Evolutionary conservation across 2,113 vertebrate genomes (phyloP).

Genomic region (Rhipidura dahli): DNA sequence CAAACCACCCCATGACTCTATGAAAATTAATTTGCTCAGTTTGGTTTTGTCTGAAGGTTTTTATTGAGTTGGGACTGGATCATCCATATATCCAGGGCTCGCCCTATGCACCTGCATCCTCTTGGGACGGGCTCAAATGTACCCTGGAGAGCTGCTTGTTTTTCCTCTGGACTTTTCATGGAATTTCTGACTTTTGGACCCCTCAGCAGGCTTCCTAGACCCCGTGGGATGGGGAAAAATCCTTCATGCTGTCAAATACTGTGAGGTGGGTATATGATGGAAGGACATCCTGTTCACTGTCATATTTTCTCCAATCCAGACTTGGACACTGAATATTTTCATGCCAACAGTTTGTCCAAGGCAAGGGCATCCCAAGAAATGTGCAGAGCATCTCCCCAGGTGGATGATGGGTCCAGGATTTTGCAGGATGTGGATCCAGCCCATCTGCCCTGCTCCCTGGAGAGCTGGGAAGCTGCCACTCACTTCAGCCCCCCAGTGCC

Average conservation of each 20-base stretch:
- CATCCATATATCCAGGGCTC: background rate
- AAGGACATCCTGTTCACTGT: background rate
- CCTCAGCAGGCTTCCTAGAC: background rate
- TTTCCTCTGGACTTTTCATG: background rate
- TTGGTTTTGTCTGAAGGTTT: background rate
- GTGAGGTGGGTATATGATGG: background rate
- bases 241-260: background rate
- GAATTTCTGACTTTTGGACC: background rate
- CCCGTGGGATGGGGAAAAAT: background rate
- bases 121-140: background rate
- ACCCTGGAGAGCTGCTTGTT: background rate
- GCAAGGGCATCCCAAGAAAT: background rate
- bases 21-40: background rate
- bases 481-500: background rate
- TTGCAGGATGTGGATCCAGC: background rate
- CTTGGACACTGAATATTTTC: background rate
- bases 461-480: background rate
- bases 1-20: background rate
- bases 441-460: background rate
- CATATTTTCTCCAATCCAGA: background rate
- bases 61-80: background rate
- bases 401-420: background rate
- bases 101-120: fast-evolving
- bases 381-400: background rate
- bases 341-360: background rate